Base-by-base conservation (phyloP, 2,113 vertebrate species). In the Heterotis niloticus region DNA sequence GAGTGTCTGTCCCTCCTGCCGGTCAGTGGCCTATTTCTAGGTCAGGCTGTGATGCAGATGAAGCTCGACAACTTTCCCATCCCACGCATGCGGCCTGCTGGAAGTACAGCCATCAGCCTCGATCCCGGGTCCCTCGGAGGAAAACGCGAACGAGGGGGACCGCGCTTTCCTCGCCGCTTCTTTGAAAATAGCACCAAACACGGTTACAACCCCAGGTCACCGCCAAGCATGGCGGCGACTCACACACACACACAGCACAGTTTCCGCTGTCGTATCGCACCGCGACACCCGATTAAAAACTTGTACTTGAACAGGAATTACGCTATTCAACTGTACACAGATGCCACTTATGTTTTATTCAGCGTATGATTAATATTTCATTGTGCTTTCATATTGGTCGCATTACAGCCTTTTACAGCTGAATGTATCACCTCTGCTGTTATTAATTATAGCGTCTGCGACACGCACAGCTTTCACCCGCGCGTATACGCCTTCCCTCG, bases 41-140 rank as follows among this genome's bases (percentile, higher is more conserved):
- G 89, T 90, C 89, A 90, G 84, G 79, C 77, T 69, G 77, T 91
- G 90, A 92, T 82, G 88, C 82, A 90, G 83, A 92, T 90, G 60
- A 77, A 80, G 83, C 81, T 76, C 26, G 90, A 91, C 89, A 84
- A 69, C 60, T 7, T 64, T 81, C 81, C 76, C 75, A 83, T 80
- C 85, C 86, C 82, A 56, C 57, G 54, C 54, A 69, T 66, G 79
- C 80, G 81, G n/a, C 52, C 82, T 82, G 87, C 85, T 81, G 84
- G 88, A 83, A 83, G 77, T 81, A 81, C 80, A 81, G 56, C 62
- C 82, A 83, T 83, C 83, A 78, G 82, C 79, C 83, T 83, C 82
- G 76, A 85, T 89, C 82, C 77, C 44, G 51, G 81, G 52, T 85
- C 85, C 20, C n/a, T 52, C 59, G 51, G 29, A 28, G 20, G 11